Evolutionary conservation across 2,888 invertebrate species (phyloP), one percentile per base, ranked within the genome.

Genomic region (Rapana venosa): DNA sequence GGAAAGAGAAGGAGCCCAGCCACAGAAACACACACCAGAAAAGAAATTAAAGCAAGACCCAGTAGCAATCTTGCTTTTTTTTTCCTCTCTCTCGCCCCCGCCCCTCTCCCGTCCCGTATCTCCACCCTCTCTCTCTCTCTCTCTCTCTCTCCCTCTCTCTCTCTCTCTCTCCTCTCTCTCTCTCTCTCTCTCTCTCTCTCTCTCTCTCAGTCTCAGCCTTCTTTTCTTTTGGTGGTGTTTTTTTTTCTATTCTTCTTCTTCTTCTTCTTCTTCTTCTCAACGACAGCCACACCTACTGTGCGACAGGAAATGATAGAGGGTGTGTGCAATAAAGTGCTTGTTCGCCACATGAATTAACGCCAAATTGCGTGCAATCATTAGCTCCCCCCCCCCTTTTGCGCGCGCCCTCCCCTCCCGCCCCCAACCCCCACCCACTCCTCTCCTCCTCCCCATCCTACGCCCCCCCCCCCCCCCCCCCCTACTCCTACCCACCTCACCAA

Each of bases 321-420:
- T 47, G 74, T 77, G 35, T 30, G n/a, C 87, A 36, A 87, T 74
- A 87, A 87, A 87, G n/a, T 74, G 32, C 87, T 87, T 87, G 87
- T 87, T 74, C 74, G 26, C 47, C 87, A 56, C 74, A 36, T 77
- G 83, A 88, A 88, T 88, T 83, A 88, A 88, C 35, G 66, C 83
- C 66, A 83, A 88, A 83, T 88, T 88, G 88, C 79, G 83, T 83
- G 88, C 81, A 61, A 83, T 81, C 83, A 88, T 83, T 88, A 88
- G 88, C 77, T n/a, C 30, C 87, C 30, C 5, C n/a, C 58, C 58
- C 58, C 58, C 66, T 26, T 32, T 77, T 30, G 79, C 79, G 30
- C 47, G 30, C 61, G 81, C 61, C n/a, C 85, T 22, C 26, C 1
- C 26, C 70, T 13, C 22, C 61, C 61, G 2, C 61, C 61, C 15